Evolutionary conservation across 2,797 vertebrate species (phyloP).

Genomic region (Pseudomugil gertrudae): DNA sequence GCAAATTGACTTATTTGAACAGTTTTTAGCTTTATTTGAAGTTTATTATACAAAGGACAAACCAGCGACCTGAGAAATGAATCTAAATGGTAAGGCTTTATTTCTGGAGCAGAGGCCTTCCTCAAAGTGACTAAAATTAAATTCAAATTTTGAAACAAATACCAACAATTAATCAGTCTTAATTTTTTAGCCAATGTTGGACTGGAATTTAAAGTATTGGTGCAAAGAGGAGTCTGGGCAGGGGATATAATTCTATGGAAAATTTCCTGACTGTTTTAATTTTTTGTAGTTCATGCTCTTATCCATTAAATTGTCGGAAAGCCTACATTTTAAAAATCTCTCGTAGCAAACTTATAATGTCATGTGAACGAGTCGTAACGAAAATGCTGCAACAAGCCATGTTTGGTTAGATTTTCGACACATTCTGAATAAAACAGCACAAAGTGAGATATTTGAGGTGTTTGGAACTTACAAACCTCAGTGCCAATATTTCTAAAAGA

Average conservation of each 20-base stretch:
- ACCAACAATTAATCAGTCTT: background rate
- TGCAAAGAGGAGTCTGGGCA: background rate
- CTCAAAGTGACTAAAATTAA: background rate
- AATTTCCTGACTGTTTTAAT: background rate
- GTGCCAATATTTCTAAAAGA: constrained; percentile 58
- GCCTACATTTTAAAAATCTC: background rate
- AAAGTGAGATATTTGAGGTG: constrained; percentile 15
- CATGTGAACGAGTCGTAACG: constrained; percentile 16
- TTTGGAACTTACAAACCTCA: constrained; percentile 53
- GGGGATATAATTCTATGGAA: background rate
- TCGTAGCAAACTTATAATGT: background rate
- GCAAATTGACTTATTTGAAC: background rate
- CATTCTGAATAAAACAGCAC: constrained; percentile 40
- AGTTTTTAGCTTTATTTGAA: background rate
- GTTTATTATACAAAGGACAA: background rate
- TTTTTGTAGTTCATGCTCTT: background rate
- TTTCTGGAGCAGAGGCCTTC: constrained; percentile 12
- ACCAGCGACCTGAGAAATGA: background rate
- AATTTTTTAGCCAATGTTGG: background rate
- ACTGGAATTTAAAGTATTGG: background rate
- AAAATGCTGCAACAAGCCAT: constrained; percentile 5
- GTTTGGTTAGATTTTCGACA: constrained; percentile 24
- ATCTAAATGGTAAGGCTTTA: background rate
- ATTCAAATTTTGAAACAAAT: background rate
- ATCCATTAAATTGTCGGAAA: background rate